phyloP scores from a whole-genome alignment of 2,797 vertebrate species.

The Hafferia zeledoni region DNA sequence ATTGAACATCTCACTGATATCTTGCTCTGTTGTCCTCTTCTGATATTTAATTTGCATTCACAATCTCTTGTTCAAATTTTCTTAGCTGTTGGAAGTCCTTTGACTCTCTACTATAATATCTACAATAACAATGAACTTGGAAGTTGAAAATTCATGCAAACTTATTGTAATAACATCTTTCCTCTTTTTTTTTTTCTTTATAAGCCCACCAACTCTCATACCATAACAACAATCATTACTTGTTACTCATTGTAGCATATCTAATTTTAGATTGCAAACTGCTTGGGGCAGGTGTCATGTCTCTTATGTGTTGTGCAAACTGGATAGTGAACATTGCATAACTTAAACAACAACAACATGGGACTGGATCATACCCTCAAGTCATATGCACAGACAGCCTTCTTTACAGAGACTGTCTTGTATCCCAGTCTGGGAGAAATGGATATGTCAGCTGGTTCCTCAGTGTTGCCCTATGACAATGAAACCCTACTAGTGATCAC shows the following conservation, averaged over 20 bases:
- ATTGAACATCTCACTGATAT: neutral
- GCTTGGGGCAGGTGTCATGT: constrained; percentile 17
- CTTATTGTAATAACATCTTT: neutral
- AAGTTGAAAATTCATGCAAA: neutral
- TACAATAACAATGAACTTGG: neutral
- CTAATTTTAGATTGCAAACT: constrained; percentile 26
- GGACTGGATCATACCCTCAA: neutral
- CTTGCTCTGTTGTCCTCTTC: neutral
- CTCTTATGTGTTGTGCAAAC: neutral
- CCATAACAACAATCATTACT: neutral
- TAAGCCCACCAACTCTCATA: neutral
- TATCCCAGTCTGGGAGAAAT: neutral
- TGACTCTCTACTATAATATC: neutral
- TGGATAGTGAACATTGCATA: neutral
- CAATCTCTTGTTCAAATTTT: neutral
- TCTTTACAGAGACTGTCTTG: neutral
- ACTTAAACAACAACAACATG: neutral
- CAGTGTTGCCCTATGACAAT: neutral
- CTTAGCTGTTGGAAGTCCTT: neutral
- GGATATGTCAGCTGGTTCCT: neutral
- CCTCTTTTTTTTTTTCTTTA: neutral
- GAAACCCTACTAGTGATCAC: neutral
- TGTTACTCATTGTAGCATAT: neutral
- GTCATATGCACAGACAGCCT: neutral
- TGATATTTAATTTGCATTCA: neutral